Percentiles rank a stretch among this genome's conserved stretches.
phyloP scores from a whole-genome alignment of 2,113 vertebrate species.

The Tor tambroides region DNA sequence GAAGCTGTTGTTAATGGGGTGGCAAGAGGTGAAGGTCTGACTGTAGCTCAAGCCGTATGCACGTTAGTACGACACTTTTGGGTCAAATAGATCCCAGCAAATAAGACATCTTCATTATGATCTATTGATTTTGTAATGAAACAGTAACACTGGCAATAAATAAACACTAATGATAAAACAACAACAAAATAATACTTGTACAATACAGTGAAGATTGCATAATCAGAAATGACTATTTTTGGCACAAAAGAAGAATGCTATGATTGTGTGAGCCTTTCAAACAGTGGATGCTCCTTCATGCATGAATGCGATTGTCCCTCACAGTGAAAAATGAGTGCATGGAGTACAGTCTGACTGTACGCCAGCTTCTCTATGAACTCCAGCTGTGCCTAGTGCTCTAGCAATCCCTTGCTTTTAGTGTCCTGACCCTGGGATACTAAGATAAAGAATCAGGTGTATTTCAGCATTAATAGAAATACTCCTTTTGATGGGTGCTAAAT shows the following conservation, averaged over 20 bases:
- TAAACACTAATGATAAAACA: slow-evolving; percentile 60
- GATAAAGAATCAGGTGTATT: slow-evolving; percentile 17
- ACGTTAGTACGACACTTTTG: slow-evolving; percentile 29
- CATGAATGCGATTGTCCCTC: slow-evolving; percentile 81
- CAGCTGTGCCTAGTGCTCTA: slow-evolving; percentile 1
- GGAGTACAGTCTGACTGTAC: slow-evolving; percentile 37
- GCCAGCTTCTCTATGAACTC: slow-evolving; percentile 23
- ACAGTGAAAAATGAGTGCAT: slow-evolving; percentile 71
- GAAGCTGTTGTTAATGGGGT: slow-evolving; percentile 44
- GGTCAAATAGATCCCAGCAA: slow-evolving; percentile 60
- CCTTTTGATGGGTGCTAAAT: background rate
- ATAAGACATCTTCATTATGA: slow-evolving; percentile 63
- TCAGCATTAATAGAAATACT: background rate
- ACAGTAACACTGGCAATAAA: slow-evolving; percentile 82
- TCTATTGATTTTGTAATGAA: slow-evolving; percentile 72
- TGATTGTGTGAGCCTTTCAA: slow-evolving; percentile 70
- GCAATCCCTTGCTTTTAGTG: slow-evolving; percentile 41
- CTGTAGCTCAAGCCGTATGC: slow-evolving; percentile 53
- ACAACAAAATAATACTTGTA: slow-evolving; percentile 62
- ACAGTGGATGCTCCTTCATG: slow-evolving; percentile 69
- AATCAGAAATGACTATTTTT: slow-evolving; percentile 72
- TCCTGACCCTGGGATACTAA: slow-evolving; percentile 24
- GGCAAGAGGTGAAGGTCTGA: slow-evolving; percentile 44
- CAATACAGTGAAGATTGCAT: slow-evolving; percentile 75
- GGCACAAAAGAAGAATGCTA: slow-evolving; percentile 74